phyloP scores from a whole-genome alignment of 35 echinoderm and acorn worm genomes.

The Apostichopus californicus region DNA sequence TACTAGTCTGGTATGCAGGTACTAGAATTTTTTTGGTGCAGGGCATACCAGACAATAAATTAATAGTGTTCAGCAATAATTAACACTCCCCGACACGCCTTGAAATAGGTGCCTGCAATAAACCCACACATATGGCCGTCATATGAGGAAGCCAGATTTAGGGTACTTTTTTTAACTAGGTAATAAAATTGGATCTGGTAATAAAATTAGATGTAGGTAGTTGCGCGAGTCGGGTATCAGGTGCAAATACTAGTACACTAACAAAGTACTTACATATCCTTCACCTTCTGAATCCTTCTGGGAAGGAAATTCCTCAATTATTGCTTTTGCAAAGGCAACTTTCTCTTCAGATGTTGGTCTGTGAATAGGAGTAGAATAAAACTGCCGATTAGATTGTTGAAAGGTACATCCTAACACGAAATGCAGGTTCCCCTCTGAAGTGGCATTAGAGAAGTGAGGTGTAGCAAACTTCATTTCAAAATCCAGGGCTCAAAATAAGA shows the following conservation, averaged over 20 bases:
- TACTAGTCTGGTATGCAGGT: too few relatives aligned
- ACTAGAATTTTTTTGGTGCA: too few relatives aligned
- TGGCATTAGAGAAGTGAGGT: too few relatives aligned
- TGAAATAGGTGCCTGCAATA: not conserved
- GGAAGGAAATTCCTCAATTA: constrained; percentile 2
- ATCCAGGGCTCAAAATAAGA: too few relatives aligned
- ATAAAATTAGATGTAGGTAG: not conserved
- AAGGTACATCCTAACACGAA: too few relatives aligned
- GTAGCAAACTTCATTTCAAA: too few relatives aligned
- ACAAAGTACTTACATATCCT: constrained; percentile 13
- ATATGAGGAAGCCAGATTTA: not conserved
- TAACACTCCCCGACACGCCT: too few relatives aligned
- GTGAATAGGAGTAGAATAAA: not conserved
- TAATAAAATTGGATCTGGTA: not conserved
- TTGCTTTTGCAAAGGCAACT: not conserved
- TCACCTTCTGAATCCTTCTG: constrained; percentile 20
- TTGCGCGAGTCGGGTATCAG: not conserved
- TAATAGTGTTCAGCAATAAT: too few relatives aligned
- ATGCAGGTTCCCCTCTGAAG: too few relatives aligned
- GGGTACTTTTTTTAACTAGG: not conserved
- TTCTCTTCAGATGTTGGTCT: constrained; percentile 17
- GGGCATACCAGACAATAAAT: too few relatives aligned
- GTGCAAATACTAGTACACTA: not conserved
- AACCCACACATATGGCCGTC: not conserved
- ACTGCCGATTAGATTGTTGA: too few relatives aligned